Conservation (phyloP, 1,140 invertebrate species). For the Polypedilum vanderplanki region DNA sequence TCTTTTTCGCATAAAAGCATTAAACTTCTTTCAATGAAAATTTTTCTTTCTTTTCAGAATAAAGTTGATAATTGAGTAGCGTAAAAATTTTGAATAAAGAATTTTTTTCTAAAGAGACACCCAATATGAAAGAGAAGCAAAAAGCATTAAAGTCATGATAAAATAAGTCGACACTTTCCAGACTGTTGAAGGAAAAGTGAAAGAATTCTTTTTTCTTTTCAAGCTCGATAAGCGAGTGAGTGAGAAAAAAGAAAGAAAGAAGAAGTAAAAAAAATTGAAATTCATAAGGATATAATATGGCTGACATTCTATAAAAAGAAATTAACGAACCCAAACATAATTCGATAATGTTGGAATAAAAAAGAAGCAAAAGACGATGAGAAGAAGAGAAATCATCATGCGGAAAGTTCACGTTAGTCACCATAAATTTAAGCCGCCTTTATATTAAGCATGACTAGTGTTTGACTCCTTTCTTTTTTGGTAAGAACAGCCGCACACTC, state of each 20-base stretch:
- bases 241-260: neutral
- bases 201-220: neutral
- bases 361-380: neutral
- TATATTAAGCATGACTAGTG: neutral
- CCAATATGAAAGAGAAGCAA: no score
- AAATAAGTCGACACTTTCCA: neutral
- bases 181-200: neutral
- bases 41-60: no score
- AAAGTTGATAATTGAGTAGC: no score
- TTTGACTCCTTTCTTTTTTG: no score
- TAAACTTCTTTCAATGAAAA: no score
- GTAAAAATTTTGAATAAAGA: no score
- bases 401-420: conserved; percentile 26
- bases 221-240: neutral
- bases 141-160: neutral
- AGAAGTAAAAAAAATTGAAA: conserved; percentile 12
- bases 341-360: neutral
- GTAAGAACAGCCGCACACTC: no score
- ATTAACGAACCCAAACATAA: conserved; percentile 26
- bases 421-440: conserved; percentile 4
- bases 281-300: conserved; percentile 23
- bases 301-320: conserved; percentile 20
- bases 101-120: no score
- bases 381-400: conserved; percentile 22
- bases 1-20: no score